Percentiles rank a stretch among this genome's conserved stretches.
phyloP scores from a whole-genome alignment of 2,888 invertebrate species.

The Drosophila ezoana region DNA sequence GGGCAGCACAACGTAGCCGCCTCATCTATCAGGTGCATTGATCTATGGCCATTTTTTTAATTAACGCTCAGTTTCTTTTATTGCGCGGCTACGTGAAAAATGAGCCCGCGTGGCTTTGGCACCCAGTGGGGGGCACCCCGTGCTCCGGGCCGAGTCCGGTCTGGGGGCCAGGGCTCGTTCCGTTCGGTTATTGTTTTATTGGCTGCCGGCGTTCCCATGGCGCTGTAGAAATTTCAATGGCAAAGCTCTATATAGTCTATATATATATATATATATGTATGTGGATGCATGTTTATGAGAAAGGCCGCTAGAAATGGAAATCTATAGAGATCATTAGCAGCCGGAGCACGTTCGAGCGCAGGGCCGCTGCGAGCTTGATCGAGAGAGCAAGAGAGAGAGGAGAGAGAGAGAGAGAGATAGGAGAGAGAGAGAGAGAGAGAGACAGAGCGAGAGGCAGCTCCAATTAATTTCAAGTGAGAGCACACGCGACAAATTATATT shows the following conservation, averaged over 20 bases:
- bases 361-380: constrained; percentile 16
- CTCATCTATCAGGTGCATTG: constrained; percentile 80
- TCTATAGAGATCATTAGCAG: constrained; percentile 56
- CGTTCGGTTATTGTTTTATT: constrained; percentile 54
- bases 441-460: not conserved
- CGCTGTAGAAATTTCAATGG: constrained; percentile 44
- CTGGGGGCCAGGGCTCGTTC: constrained; percentile 14
- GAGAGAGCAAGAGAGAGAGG: constrained; percentile 1
- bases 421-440: not conserved
- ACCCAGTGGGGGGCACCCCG: constrained; percentile 16
- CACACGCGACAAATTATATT: constrained; percentile 71
- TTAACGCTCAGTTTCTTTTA: constrained; percentile 80
- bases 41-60: constrained; percentile 79
- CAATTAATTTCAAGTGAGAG: constrained; percentile 42
- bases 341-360: constrained; percentile 48
- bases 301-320: constrained; percentile 59
- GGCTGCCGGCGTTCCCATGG: constrained; percentile 46
- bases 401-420: not conserved
- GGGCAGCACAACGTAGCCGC: constrained; percentile 10
- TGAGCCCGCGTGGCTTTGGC: constrained; percentile 16
- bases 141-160: not conserved
- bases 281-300: constrained; percentile 28
- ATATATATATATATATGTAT: not conserved
- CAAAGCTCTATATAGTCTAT: constrained; percentile 24
- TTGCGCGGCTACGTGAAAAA: constrained; percentile 68